phyloP scores from a whole-genome alignment of 2,113 vertebrate genomes.

The Sebastes fasciatus region DNA sequence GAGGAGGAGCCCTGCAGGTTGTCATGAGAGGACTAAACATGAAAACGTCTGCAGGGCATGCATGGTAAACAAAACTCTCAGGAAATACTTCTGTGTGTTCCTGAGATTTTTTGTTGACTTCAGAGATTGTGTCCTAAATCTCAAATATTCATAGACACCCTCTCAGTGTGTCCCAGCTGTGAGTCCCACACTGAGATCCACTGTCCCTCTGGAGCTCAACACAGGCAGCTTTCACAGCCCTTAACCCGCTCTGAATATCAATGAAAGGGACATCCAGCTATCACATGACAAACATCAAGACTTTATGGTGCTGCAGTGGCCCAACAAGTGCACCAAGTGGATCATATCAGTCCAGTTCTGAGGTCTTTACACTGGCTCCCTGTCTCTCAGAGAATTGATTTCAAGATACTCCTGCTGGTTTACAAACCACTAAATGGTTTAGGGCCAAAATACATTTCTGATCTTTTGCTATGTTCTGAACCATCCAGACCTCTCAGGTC shows the following conservation, averaged over 20 bases:
- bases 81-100: neutral
- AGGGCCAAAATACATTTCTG: no score
- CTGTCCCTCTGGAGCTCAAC: constrained; percentile 60
- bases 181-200: constrained; percentile 67
- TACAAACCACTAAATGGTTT: no score
- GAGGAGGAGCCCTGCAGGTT: constrained; percentile 35
- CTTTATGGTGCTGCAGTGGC: neutral
- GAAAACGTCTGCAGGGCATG: constrained; percentile 10
- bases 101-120: constrained; percentile 2
- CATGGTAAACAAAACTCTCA: neutral
- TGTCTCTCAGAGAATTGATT: no score
- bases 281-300: constrained; percentile 49
- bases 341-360: no score
- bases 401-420: no score
- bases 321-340: neutral
- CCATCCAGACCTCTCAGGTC: no score
- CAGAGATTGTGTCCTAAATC: neutral
- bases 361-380: no score
- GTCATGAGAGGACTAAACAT: constrained; percentile 36
- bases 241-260: constrained; percentile 65
- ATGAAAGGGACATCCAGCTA: constrained; percentile 44
- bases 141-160: constrained; percentile 15
- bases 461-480: no score
- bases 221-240: constrained; percentile 67
- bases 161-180: constrained; percentile 65